Evolutionary conservation across 2,888 invertebrate species (phyloP), one percentile per base, ranked within the genome.

Genomic region (Cataglyphis cursor): DNA sequence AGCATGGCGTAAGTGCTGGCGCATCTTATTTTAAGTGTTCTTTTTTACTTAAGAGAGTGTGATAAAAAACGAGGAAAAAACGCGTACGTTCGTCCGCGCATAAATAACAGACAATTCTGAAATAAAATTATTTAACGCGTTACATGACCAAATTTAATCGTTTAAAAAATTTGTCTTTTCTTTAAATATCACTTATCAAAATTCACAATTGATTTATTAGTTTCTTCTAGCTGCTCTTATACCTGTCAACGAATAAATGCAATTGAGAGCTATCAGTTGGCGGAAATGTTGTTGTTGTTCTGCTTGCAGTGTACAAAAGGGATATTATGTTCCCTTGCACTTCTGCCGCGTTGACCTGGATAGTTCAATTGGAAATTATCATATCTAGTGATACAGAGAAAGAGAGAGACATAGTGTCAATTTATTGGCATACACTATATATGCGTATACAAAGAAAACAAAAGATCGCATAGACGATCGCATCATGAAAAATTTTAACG

Each of bases 1-100:
- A 97, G 90, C 97, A 97, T 90, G 95, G 95, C 0, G 97, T 97
- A 12, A 90, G 90, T 87, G 64, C 1, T 35, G 24, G 24, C 59
- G 41, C 28, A 28, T 38, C 3, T 4, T 24, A 8, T 12, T 51
- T 28, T 66, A 68, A 48, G 61, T 44, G 12, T 80, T 76, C 74
- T n/a, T n/a, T 51, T 51, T 51, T n/a, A n/a, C n/a, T 48, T 48
- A 48, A 48, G 6, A 48, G 48, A 48, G 38, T 82, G n/a, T 44
- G 76, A 83, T 54, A 31, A 73, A 48, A 65, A 48, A 48, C 35
- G 51, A 28, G 65, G 74, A 81, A n/a, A 48, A 48, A 12, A 68
- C 3, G n/a, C 18, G 18, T 18, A 61, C 8, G 3, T 18, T n/a
- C 18, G 18, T n/a, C 12, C 18, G 10, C 21, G 38, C 24, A n/a